Conservation (phyloP, 35 echinoderm and acorn worm genomes). For the Strongylocentrotus purpuratus region DNA sequence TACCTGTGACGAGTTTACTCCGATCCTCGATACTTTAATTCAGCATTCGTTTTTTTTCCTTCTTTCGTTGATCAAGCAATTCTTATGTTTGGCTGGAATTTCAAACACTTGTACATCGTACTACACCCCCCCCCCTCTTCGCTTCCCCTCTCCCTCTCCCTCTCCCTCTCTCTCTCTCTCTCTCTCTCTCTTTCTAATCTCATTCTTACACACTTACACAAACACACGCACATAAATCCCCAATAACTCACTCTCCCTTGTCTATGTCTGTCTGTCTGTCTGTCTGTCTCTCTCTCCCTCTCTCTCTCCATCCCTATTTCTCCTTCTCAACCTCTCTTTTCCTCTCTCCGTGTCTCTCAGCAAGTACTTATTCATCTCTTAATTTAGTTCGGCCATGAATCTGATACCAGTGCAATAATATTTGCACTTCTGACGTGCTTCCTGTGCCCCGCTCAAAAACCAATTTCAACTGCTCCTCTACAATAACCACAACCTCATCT, state of each 20-base stretch:
- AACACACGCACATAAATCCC: no score
- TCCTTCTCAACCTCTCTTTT: neutral
- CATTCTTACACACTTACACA: neutral
- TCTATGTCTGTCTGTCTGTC: no score
- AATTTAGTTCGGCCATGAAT: neutral
- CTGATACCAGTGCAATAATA: neutral
- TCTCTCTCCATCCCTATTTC: no score
- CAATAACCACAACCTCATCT: neutral
- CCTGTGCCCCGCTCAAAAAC: neutral
- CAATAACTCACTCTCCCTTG: no score
- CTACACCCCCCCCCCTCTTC: neutral
- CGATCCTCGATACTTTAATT: no score
- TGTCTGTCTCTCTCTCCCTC: no score
- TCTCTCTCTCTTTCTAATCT: neutral
- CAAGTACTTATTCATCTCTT: conserved; percentile 1
- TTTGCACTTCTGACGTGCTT: neutral
- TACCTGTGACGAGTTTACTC: no score
- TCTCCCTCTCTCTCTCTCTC: neutral
- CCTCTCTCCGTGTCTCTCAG: neutral
- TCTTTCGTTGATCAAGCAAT: no score
- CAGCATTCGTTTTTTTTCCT: no score
- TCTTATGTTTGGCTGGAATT: no score
- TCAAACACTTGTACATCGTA: neutral
- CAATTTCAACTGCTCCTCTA: neutral
- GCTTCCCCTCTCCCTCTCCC: neutral